Evolutionary conservation across 2,797 vertebrate genomes (phyloP).

Genomic region (Leptatherina wallacei): DNA sequence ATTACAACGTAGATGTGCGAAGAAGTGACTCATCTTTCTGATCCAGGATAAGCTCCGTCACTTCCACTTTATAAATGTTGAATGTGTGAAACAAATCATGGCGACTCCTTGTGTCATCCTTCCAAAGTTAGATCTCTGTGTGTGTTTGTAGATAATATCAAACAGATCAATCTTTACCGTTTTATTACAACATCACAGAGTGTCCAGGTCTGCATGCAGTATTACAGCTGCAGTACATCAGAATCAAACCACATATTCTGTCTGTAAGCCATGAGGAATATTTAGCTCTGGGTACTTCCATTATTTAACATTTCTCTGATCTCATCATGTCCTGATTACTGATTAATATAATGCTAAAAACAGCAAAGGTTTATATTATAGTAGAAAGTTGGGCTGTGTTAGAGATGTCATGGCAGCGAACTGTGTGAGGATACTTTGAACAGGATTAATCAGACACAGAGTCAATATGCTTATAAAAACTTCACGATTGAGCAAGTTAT

Average conservation of each 20-base stretch:
- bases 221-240: no score
- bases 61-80: neutral
- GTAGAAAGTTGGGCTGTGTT: neutral
- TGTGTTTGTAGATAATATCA: neutral
- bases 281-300: no score
- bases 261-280: no score
- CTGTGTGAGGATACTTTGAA: neutral
- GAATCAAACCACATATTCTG: neutral
- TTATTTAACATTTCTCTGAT: neutral
- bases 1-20: conserved; percentile 2
- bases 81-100: neutral
- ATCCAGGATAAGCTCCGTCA: conserved; percentile 19
- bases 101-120: neutral
- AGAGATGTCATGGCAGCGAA: neutral
- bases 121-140: neutral
- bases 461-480: no score
- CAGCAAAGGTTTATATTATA: neutral
- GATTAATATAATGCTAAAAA: neutral
- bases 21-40: conserved; percentile 26
- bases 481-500: neutral
- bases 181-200: neutral
- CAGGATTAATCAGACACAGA: neutral
- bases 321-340: neutral
- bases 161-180: neutral
- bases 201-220: neutral